Conservation (phyloP, 2,797 vertebrate genomes). For the Gallinago stenura region DNA sequence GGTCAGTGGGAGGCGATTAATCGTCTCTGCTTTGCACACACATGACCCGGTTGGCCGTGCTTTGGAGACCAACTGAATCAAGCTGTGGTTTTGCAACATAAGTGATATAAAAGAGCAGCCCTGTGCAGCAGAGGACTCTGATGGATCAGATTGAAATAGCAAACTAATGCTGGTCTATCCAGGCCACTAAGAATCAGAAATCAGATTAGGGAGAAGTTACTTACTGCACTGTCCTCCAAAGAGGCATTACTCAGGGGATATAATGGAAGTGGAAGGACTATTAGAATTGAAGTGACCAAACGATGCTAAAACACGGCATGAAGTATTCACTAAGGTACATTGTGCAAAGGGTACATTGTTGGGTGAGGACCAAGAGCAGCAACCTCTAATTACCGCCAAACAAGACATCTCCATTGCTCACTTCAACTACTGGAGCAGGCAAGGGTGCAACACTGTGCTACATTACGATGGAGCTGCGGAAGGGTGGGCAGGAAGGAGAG, state of each 20-base stretch:
- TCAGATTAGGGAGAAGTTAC: constrained; percentile 60
- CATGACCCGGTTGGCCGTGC: not conserved
- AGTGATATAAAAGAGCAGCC: constrained; percentile 21
- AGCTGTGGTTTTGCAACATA: not conserved
- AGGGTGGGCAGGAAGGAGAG: not conserved
- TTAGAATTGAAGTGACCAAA: not conserved
- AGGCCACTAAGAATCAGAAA: constrained; percentile 59
- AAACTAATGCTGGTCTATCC: constrained; percentile 67
- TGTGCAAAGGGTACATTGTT: not conserved
- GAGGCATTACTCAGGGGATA: not conserved
- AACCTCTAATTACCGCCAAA: not conserved
- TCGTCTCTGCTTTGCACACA: not conserved
- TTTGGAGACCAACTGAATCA: not conserved
- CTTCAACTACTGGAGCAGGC: not conserved
- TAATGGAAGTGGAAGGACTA: not conserved
- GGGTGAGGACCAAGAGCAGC: not conserved
- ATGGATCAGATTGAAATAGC: constrained; percentile 70
- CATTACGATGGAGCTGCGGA: not conserved
- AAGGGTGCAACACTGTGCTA: not conserved
- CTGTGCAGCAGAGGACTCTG: not conserved
- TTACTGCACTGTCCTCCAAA: constrained; percentile 38
- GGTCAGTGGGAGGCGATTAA: not conserved
- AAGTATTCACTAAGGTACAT: not conserved
- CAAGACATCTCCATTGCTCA: not conserved
- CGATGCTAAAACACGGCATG: not conserved